Evolutionary conservation across 2,888 invertebrate species (phyloP), one percentile per base, ranked within the genome.

Genomic region (Miltochrista miniata): DNA sequence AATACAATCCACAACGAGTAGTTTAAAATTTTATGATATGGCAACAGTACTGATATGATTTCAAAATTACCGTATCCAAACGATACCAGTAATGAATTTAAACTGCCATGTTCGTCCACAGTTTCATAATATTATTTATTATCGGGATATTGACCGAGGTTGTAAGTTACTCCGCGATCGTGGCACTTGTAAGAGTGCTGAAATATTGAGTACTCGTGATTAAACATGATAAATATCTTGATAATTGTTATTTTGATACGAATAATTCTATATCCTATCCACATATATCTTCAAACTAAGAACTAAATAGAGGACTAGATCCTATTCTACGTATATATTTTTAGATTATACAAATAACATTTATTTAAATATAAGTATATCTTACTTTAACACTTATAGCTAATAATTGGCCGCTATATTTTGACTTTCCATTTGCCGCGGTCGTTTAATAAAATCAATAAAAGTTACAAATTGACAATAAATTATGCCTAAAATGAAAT

Each of bases 291-390:
- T 24, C 18, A 24, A 50, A 54, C 59, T 67, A 64, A 65, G 49
- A 53, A 51, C 61, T 48, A 59, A 60, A 53, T 54, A 53, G 56
- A 54, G 54, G 70, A 74, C 72, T 75, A 74, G 70, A 74, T 38
- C 52, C 74, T 70, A 77, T 56, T 46, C 68, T 70, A 73, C 59
- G 66, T 74, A 74, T 70, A 77, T 74, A 77, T 74, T 24, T 24
- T 24, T 69, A 60, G 69, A 40, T 61, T 72, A 73, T 61, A 70
- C 52, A 56, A 24, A 69, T 64, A 63, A 48, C 48, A 62, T 56
- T 59, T n/a, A n/a, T n/a, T 48, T 58, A 52, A 63, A 56, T 54
- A 51, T 70, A 69, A 73, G 2, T 24, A 65, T 66, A 64, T 63
- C 70, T 71, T 73, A 69, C 30, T 52, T 38, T 45, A 50, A 33